Conservation (phyloP, 2,797 vertebrate genomes). For the Pseudotriccus pelzelni region DNA sequence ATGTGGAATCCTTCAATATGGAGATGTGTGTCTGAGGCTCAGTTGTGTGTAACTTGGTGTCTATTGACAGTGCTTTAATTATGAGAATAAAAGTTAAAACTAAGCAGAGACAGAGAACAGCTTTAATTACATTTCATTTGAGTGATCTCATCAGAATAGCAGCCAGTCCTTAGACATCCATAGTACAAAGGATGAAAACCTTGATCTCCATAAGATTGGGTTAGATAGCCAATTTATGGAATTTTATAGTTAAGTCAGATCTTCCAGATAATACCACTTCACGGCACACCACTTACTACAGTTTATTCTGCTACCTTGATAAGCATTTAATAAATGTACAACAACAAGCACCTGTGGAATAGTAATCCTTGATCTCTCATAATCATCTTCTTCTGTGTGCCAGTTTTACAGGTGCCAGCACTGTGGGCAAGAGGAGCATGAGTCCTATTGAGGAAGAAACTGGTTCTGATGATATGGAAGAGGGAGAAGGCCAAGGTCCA, state of each 20-base stretch:
- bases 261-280: neutral
- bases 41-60: neutral
- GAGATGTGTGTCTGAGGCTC: neutral
- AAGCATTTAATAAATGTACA: neutral
- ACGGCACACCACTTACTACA: neutral
- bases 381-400: neutral
- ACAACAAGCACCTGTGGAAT: neutral
- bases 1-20: neutral
- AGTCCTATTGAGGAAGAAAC: conserved; percentile 84
- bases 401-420: conserved; percentile 70
- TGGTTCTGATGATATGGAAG: conserved; percentile 62
- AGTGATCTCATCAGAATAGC: neutral
- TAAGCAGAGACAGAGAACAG: neutral
- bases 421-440: conserved; percentile 84
- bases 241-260: neutral
- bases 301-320: neutral
- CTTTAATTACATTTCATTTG: neutral
- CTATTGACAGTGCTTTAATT: neutral
- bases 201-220: neutral
- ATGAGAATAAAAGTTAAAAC: neutral
- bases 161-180: neutral
- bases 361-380: neutral
- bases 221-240: neutral
- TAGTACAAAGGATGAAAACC: neutral
- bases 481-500: conserved; percentile 48